Conservation (phyloP, 1,140 invertebrate species). For the Theocolax elegans region DNA sequence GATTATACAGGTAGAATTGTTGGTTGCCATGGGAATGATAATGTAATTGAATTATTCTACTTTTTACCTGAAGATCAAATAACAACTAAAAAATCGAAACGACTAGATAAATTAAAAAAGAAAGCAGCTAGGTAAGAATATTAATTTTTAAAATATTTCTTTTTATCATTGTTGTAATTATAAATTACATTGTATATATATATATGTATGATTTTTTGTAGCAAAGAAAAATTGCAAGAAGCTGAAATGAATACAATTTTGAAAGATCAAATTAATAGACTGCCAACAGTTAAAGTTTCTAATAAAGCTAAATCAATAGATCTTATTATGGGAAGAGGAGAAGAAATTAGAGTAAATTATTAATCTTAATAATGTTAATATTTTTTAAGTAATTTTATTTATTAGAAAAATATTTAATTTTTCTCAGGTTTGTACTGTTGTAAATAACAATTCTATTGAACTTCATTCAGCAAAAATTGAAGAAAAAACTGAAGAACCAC, state of each 20-base stretch:
- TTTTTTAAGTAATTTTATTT: no score
- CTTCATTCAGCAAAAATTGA: conserved; percentile 71
- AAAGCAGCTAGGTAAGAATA: conserved; percentile 69
- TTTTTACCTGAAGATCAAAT: conserved; percentile 83
- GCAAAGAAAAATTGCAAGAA: conserved; percentile 45
- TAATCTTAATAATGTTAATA: conserved; percentile 29
- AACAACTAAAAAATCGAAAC: conserved; percentile 75
- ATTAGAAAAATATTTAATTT: no score
- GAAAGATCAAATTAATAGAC: conserved; percentile 79
- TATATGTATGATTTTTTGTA: conserved; percentile 48
- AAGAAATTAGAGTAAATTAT: conserved; percentile 73
- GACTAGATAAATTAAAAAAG: conserved; percentile 79
- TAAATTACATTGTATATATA: conserved; percentile 22
- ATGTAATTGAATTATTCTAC: conserved; percentile 84
- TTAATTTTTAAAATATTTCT: conserved; percentile 19
- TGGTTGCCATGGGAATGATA: conserved; percentile 85
- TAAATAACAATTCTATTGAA: conserved; percentile 77
- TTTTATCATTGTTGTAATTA: conserved; percentile 4
- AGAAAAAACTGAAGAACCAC: conserved; percentile 69
- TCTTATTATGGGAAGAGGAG: conserved; percentile 74
- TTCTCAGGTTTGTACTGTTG: conserved; percentile 66
- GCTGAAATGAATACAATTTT: conserved; percentile 65
- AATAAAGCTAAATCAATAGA: conserved; percentile 79
- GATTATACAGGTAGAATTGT: conserved; percentile 78
- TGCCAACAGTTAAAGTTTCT: conserved; percentile 74